Percentiles rank a stretch among this genome's conserved stretches.
Conservation (phyloP, 2,113 vertebrate genomes). For the Sylvietta virens region DNA sequence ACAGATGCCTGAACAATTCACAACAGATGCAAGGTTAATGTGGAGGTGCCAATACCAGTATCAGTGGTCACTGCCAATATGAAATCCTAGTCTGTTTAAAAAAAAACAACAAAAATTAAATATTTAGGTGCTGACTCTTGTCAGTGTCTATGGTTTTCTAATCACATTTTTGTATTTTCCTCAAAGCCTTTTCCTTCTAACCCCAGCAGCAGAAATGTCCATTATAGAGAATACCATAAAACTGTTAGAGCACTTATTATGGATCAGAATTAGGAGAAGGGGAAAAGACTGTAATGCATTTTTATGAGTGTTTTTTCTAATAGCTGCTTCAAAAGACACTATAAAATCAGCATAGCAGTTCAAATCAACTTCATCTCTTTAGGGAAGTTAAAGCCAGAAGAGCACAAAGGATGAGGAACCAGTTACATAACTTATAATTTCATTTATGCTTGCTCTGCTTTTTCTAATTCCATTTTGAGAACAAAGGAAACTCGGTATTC, state of each 20-base stretch:
- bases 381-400: slow-evolving; percentile 34
- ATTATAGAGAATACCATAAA: not conserved
- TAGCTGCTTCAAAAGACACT: not conserved
- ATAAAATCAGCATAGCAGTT: not conserved
- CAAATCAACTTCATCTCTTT: not conserved
- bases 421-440: slow-evolving; percentile 27
- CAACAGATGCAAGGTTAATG: slow-evolving; percentile 4
- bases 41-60: not conserved
- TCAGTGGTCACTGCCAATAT: not conserved
- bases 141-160: not conserved
- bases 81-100: not conserved
- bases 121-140: not conserved
- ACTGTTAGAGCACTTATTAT: not conserved
- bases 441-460: slow-evolving; percentile 54
- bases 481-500: not conserved
- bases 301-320: not conserved
- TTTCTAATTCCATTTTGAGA: slow-evolving; percentile 35
- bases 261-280: not conserved
- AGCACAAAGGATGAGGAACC: slow-evolving; percentile 27
- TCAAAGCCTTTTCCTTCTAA: not conserved
- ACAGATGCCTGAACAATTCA: slow-evolving; percentile 7
- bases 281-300: not conserved
- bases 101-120: not conserved
- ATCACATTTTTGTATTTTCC: not conserved
- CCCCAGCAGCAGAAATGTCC: not conserved